phyloP scores from a whole-genome alignment of 1,140 invertebrate genomes.

The Penaeus vannamei region DNA sequence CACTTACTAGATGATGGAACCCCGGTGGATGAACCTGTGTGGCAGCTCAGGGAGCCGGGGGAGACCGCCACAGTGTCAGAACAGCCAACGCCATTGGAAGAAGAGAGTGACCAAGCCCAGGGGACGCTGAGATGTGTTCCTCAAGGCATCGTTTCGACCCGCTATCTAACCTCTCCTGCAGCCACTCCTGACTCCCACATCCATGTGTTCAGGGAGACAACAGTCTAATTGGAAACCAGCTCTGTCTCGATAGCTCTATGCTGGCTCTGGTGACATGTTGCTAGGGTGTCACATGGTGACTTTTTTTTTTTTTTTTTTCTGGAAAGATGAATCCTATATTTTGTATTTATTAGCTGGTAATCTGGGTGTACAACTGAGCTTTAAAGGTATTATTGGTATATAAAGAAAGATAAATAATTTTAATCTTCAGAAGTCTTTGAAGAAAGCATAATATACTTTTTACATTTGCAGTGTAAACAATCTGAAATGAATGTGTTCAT shows the following conservation, averaged over 20 bases:
- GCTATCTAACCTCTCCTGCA: slow-evolving; percentile 45
- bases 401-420: too few species aligned
- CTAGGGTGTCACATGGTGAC: not conserved
- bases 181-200: slow-evolving; percentile 41
- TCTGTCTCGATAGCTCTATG: too few species aligned
- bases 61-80: slow-evolving; percentile 30
- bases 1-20: slow-evolving; percentile 50
- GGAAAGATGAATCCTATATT: not conserved
- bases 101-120: slow-evolving; percentile 26
- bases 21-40: slow-evolving; percentile 57
- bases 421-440: too few species aligned
- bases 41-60: slow-evolving; percentile 47
- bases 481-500: too few species aligned
- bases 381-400: too few species aligned
- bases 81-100: slow-evolving; percentile 2
- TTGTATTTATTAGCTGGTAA: slow-evolving; percentile 7
- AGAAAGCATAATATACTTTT: too few species aligned
- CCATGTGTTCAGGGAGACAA: slow-evolving; percentile 56
- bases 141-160: slow-evolving; percentile 43
- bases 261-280: too few species aligned
- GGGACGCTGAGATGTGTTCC: slow-evolving; percentile 38
- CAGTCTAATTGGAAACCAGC: slow-evolving; percentile 37
- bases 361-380: too few species aligned
- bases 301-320: not conserved
- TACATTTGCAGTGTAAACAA: too few species aligned